Percentiles rank a stretch among this genome's conserved stretches.
Conservation (phyloP, 2,113 vertebrate genomes). For the Electrona antarctica region DNA sequence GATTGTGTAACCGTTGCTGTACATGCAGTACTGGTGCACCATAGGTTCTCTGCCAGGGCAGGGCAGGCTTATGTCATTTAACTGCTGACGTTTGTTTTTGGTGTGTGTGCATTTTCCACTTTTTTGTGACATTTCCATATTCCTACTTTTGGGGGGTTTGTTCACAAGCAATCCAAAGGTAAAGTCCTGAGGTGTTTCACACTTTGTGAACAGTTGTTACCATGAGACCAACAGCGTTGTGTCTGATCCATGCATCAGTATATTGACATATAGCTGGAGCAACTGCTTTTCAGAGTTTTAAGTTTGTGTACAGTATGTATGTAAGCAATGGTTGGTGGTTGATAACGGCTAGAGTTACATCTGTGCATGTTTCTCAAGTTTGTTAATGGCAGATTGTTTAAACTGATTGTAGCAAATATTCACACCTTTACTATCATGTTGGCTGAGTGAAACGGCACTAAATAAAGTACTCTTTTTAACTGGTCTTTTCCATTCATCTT, state of each 20-base stretch:
- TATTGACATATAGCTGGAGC: neutral
- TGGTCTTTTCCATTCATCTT: neutral
- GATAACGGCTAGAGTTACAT: conserved; percentile 2
- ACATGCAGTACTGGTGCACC: no score
- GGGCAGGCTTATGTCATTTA: no score
- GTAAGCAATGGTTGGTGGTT: neutral
- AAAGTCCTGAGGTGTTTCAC: no score
- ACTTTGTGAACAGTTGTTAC: no score
- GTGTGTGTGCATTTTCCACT: no score
- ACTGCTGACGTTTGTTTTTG: no score
- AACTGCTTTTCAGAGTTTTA: neutral
- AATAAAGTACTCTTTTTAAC: conserved; percentile 2
- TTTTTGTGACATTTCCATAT: no score
- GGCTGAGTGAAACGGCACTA: neutral
- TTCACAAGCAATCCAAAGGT: no score
- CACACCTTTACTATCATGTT: neutral
- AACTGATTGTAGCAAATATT: conserved; percentile 12
- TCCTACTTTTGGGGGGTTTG: no score
- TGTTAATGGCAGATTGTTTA: neutral
- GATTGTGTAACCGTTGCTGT: no score
- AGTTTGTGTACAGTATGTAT: neutral
- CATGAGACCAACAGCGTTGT: no score
- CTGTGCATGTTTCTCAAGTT: conserved; percentile 1
- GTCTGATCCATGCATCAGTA: neutral
- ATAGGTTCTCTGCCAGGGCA: no score